Evolutionary conservation across 1,140 invertebrate genomes (phyloP).

Genomic region (Eumaeus atala): DNA sequence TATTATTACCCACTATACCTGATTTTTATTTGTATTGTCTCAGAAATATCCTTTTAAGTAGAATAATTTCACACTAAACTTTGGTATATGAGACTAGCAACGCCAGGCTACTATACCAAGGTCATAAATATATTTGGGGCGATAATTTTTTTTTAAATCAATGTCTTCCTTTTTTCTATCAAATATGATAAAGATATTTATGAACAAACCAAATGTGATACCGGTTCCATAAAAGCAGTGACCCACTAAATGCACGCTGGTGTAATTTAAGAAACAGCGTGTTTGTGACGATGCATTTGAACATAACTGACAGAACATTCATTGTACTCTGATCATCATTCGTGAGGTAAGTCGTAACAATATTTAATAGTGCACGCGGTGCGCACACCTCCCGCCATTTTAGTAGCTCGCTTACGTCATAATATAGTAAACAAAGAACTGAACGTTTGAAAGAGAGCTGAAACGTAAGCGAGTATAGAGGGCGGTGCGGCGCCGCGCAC

Average conservation of each 20-base stretch:
- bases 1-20: conserved; percentile 11
- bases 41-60: conserved; percentile 39
- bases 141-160: too few relatives aligned
- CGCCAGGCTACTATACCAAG: too few relatives aligned
- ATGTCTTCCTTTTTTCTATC: too few relatives aligned
- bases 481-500: conserved; percentile 28
- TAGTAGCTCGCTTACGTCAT: conserved; percentile 18
- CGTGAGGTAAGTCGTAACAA: conserved; percentile 58
- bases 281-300: conserved; percentile 54
- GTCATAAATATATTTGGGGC: too few relatives aligned
- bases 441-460: not conserved
- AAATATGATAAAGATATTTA: conserved; percentile 31
- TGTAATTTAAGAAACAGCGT: conserved; percentile 46
- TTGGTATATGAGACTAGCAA: too few relatives aligned
- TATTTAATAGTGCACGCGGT: conserved; percentile 38
- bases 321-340: conserved; percentile 53
- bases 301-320: conserved; percentile 48
- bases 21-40: not conserved
- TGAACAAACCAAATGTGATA: conserved; percentile 41
- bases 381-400: conserved; percentile 25
- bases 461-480: not conserved
- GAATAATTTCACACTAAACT: not conserved
- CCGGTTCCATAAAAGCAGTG: conserved; percentile 68
- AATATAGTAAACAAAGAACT: conserved; percentile 1
- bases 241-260: conserved; percentile 63